Conservation (phyloP, 2,113 vertebrate species). For the Fregata magnificens region DNA sequence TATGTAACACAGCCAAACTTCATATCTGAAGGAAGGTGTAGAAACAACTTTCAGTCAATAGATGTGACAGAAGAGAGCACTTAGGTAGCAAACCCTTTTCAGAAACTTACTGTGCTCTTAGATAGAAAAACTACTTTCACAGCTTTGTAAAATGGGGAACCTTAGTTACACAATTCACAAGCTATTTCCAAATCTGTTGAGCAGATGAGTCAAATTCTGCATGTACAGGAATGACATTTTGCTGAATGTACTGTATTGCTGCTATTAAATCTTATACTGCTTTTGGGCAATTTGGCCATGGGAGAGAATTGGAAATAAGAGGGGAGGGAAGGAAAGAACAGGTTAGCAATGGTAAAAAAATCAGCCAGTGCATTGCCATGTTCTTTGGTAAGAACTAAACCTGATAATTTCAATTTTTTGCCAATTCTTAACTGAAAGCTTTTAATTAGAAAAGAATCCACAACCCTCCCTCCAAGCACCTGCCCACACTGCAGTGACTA, state of each 20-base stretch:
- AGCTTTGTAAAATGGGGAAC: neutral
- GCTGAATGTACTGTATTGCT: rapidly evolving
- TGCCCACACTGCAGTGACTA: neutral
- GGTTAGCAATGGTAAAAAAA: neutral
- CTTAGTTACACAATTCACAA: neutral
- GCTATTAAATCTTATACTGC: neutral
- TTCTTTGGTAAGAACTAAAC: neutral
- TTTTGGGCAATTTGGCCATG: neutral
- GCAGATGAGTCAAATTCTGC: neutral
- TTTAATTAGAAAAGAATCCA: neutral
- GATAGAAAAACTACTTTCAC: neutral
- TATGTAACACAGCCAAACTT: neutral
- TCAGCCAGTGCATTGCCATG: neutral
- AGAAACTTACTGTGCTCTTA: neutral
- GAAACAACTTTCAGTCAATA: neutral
- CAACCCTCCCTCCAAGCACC: neutral
- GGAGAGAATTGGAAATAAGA: neutral
- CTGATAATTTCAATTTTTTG: neutral
- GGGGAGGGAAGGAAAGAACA: neutral
- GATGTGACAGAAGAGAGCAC: neutral
- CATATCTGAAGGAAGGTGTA: neutral
- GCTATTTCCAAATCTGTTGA: neutral
- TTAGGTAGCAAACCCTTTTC: neutral
- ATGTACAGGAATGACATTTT: neutral
- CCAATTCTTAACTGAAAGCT: neutral